A percentile compares a stretch with the other conserved stretches of the same genome.
These are phyloP conservation scores for Macquaria australasica DNA, from an alignment of 2,113 vertebrate genomes.

Conservation along the genomic window DNA sequence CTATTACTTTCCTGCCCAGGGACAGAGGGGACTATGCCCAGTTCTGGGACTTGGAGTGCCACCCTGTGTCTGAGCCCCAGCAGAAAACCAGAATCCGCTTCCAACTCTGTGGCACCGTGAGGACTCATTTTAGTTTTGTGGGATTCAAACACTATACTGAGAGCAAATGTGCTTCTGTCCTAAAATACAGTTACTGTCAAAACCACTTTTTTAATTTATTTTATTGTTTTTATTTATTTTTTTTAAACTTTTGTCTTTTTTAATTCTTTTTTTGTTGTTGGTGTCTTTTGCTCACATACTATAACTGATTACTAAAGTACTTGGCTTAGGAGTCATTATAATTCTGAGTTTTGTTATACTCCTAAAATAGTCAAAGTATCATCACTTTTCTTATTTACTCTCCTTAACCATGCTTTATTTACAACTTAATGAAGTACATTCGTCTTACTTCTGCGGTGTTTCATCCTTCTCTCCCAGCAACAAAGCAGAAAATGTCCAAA, in stretches of 20 bases:
- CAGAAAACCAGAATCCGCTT: slow-evolving; percentile 89
- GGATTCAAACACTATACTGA: not conserved
- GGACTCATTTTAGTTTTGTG: slow-evolving; percentile 41
- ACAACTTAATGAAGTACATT: not conserved
- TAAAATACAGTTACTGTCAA: too few species aligned
- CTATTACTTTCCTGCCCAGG: slow-evolving; percentile 90
- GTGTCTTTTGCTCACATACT: not conserved
- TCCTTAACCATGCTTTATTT: not conserved
- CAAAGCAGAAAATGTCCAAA: not conserved
- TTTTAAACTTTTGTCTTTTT: not conserved
- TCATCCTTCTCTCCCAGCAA: not conserved
- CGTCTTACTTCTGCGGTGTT: not conserved
- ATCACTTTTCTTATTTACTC: not conserved
- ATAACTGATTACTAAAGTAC: not conserved
- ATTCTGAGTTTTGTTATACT: not conserved
- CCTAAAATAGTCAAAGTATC: not conserved
- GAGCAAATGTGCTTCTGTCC: not conserved
- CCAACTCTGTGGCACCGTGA: slow-evolving; percentile 92
- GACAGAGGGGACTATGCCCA: slow-evolving; percentile 92
- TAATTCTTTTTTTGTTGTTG: not conserved
- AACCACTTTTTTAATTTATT: too few species aligned
- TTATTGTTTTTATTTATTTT: too few species aligned
- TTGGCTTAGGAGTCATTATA: not conserved
- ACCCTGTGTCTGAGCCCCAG: slow-evolving; percentile 88
- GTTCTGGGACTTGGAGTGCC: slow-evolving; percentile 96